Percentiles rank a stretch among this genome's conserved stretches.
Conservation (phyloP, 2,888 invertebrate genomes). For the Amphipoea lucens region DNA sequence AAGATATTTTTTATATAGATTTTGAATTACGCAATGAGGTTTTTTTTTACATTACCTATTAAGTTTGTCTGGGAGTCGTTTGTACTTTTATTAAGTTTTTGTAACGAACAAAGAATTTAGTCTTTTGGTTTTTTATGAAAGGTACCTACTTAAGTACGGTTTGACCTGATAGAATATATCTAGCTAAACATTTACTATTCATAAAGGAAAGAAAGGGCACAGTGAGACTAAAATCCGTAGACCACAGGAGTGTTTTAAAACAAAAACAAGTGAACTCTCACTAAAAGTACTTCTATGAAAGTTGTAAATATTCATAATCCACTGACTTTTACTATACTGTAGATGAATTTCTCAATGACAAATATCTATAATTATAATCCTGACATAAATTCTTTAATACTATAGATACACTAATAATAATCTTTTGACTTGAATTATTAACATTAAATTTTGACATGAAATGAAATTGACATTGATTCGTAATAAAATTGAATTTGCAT, state of each 20-base stretch:
- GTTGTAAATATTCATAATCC: constrained; percentile 24
- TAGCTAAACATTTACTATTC: constrained; percentile 29
- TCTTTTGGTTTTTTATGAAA: background rate
- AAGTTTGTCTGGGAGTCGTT: constrained; percentile 22
- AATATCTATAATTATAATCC: too few species aligned
- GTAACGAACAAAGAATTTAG: background rate
- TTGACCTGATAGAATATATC: background rate
- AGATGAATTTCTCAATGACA: too few species aligned
- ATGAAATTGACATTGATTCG: too few species aligned
- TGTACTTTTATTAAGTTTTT: constrained; percentile 32
- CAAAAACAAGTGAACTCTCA: constrained; percentile 4
- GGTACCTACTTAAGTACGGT: constrained; percentile 14
- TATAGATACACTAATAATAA: too few species aligned
- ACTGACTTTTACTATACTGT: too few species aligned
- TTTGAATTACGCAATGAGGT: constrained; percentile 48
- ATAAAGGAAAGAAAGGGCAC: constrained; percentile 12
- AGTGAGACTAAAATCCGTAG: constrained; percentile 6
- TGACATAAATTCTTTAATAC: too few species aligned
- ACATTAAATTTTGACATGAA: too few species aligned
- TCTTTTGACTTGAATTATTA: too few species aligned
- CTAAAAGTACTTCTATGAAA: constrained; percentile 3
- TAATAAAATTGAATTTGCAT: too few species aligned
- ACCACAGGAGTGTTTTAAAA: constrained; percentile 14
- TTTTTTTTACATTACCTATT: constrained; percentile 45
- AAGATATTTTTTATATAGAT: constrained; percentile 66